Conservation (phyloP, 2,113 vertebrate genomes). For the Myiagra hebetior region DNA sequence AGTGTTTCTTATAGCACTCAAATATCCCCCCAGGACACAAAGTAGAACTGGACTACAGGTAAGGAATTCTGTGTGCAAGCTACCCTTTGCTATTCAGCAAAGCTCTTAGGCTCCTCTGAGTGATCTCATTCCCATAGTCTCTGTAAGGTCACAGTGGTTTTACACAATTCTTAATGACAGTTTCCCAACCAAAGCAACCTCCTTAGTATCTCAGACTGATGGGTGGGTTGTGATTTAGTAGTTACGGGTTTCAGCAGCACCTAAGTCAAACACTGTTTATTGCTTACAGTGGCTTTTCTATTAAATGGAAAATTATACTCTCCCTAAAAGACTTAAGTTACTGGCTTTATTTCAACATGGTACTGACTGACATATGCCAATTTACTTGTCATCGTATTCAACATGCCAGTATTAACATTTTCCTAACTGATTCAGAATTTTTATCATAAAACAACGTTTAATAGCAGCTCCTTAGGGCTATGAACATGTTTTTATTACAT, state of each 20-base stretch:
- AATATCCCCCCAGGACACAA: neutral
- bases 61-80: neutral
- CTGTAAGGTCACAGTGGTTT: neutral
- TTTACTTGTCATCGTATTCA: conserved; percentile 50
- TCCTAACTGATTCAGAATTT: neutral
- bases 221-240: conserved; percentile 33
- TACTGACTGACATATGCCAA: conserved; percentile 49
- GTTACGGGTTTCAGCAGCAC: conserved; percentile 58
- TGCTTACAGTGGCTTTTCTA: conserved; percentile 33
- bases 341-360: conserved; percentile 9
- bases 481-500: neutral
- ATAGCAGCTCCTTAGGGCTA: neutral
- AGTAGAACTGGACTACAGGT: neutral
- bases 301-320: conserved; percentile 50
- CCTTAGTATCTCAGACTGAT: neutral
- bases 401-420: conserved; percentile 17
- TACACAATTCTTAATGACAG: neutral
- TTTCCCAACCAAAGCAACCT: neutral
- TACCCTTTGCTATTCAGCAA: neutral
- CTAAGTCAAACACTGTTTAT: conserved; percentile 46
- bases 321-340: neutral
- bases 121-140: neutral
- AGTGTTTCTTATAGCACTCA: neutral
- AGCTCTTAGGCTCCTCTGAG: neutral
- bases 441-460: neutral